Conservation (phyloP, 2,888 invertebrate species). For the Standfussiana lucernea region DNA sequence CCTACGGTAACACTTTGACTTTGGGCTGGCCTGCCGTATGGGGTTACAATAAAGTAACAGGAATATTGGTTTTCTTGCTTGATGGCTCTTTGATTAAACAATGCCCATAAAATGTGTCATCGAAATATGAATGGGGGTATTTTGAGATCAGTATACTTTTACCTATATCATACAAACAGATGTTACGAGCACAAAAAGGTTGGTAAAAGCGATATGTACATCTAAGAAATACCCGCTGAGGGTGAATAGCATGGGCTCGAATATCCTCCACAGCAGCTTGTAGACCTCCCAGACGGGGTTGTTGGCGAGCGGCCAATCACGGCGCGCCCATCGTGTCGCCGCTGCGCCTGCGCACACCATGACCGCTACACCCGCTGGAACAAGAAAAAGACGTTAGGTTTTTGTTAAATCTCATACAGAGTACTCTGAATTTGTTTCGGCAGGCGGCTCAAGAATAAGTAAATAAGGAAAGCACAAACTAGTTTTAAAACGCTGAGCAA, state of each 20-base stretch:
- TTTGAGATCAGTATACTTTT: not conserved
- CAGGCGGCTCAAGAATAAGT: not conserved
- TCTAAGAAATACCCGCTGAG: slow-evolving; percentile 86
- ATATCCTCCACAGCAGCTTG: slow-evolving; percentile 85
- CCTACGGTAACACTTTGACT: not conserved
- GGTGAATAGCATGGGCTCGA: slow-evolving; percentile 87
- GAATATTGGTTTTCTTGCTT: not conserved
- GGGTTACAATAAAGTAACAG: not conserved
- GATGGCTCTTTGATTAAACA: not conserved
- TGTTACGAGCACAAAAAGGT: slow-evolving; percentile 24
- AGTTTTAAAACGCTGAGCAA: not conserved
- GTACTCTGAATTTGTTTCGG: no score
- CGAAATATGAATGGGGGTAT: not conserved
- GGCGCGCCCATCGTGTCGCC: slow-evolving; percentile 85
- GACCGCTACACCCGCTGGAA: slow-evolving; percentile 87
- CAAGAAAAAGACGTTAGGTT: not conserved
- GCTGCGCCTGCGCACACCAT: slow-evolving; percentile 88
- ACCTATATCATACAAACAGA: not conserved
- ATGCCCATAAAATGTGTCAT: not conserved
- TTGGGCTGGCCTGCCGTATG: not conserved
- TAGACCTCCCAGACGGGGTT: slow-evolving; percentile 86
- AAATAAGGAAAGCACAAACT: not conserved
- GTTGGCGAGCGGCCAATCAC: slow-evolving; percentile 84
- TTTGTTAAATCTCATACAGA: not conserved
- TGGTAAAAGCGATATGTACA: slow-evolving; percentile 72